These are phyloP conservation scores for Hafferia zeledoni DNA, from an alignment of 2,797 vertebrate genomes.

Conservation along the genomic window DNA sequence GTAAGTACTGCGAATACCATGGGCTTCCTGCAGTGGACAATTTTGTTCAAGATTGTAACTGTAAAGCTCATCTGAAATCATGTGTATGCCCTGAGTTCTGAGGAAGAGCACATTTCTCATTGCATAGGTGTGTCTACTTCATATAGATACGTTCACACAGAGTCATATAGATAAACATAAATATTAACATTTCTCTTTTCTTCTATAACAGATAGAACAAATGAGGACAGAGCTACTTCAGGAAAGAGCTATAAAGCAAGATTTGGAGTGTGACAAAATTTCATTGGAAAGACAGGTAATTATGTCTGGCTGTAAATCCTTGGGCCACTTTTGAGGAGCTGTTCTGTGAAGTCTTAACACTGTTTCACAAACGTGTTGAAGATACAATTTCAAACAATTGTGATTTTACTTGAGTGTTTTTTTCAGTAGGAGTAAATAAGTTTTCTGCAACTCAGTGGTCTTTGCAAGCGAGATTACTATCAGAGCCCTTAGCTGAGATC, in stretches of 20 bases:
- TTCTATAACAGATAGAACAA: conserved; percentile 90
- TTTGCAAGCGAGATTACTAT: not conserved
- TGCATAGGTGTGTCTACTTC: not conserved
- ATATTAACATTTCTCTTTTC: not conserved
- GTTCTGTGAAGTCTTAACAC: not conserved
- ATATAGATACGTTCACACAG: not conserved
- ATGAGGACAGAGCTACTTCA: conserved; percentile 94
- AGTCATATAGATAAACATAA: not conserved
- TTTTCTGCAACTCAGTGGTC: not conserved
- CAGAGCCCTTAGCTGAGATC: not conserved
- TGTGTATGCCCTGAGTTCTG: not conserved
- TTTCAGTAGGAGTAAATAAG: not conserved
- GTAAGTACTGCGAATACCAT: not conserved
- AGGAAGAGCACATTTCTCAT: not conserved
- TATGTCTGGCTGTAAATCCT: not conserved
- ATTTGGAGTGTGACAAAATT: conserved; percentile 98
- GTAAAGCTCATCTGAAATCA: not conserved
- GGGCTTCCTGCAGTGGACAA: not conserved
- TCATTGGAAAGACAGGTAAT: conserved; percentile 97
- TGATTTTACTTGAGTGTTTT: not conserved
- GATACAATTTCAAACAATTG: not conserved
- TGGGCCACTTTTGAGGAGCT: not conserved
- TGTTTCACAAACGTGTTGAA: not conserved
- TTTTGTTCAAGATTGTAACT: not conserved
- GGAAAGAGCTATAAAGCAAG: conserved; percentile 91